Base-by-base conservation (phyloP, 64 coral and sea anemone species). In the Catalaphyllia jardinei region DNA sequence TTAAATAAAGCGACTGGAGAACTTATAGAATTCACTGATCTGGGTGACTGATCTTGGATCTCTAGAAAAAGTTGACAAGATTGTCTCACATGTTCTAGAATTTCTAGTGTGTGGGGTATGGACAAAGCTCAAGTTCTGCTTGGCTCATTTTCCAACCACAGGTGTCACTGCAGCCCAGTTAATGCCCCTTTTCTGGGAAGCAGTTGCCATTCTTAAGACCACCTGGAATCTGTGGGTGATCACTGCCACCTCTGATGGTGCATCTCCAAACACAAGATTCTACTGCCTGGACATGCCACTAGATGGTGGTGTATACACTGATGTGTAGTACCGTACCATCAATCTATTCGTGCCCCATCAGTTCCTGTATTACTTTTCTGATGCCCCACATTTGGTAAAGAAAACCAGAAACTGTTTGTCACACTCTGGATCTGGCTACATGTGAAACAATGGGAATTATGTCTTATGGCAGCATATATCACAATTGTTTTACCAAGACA, bases 121-220 rank as follows among this genome's bases (percentile, higher is more conserved):
- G 79, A 90, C 89, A 15, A 67, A 90, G 76, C 88, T 82, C 7
- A 83, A 90, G 49, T 90, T 90, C 54, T 28, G 60, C 29, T 75
- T 90, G 31, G 89, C 89, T 15, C 64, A 90, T 69, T 90, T 90
- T 75, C 79, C 79, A 4, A 75, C 79, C 52, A 74, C 61, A 72
- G 89, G 89, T 67, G 78, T 90, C 67, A 83, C 89, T 60, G 35
- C 89, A 74, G 63, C 65, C 67, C 89, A 90, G 46, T 18, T 90
- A 7, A 90, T 90, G 79, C 89, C 89, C 11, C 79, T 90, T 9
- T 90, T 90, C 69, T 90, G 79, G 78, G 89, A 90, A 62, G 78
- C 62, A 39, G 65, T 82, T 17, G 65, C 39, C 78, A 60, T 90
- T 50, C 29, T 90, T 20, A 78, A 90, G 39, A 90, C 78, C 30